phyloP scores from a whole-genome alignment of 2,113 vertebrate species.

The Corvus hawaiiensis region DNA sequence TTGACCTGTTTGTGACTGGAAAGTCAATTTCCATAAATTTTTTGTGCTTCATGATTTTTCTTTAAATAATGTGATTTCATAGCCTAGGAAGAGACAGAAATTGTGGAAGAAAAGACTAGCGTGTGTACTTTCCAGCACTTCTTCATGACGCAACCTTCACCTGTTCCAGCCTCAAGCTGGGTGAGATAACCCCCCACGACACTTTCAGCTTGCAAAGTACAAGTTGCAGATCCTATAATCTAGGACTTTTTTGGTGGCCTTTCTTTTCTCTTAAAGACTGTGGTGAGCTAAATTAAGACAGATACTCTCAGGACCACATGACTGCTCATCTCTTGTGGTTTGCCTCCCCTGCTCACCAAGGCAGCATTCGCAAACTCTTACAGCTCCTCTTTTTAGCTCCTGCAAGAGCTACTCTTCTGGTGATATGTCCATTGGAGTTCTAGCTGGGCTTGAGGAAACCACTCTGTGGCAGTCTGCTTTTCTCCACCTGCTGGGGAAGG shows the following conservation, averaged over 20 bases:
- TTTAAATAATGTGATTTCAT: slow-evolving; percentile 7
- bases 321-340: neutral
- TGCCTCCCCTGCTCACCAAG: neutral
- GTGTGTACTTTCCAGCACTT: neutral
- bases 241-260: neutral
- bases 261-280: neutral
- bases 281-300: neutral
- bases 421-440: neutral
- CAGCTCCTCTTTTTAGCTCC: neutral
- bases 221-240: neutral
- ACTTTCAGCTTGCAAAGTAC: neutral
- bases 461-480: neutral
- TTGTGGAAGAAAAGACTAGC: neutral
- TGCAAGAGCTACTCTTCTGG: neutral
- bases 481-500: neutral
- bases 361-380: neutral
- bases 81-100: neutral
- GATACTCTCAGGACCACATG: neutral
- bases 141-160: neutral
- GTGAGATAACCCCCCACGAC: neutral
- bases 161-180: neutral
- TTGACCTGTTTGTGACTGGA: slow-evolving; percentile 26
- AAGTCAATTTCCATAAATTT: slow-evolving; percentile 15
- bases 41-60: neutral
- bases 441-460: neutral